Evolutionary conservation across 2,888 invertebrate genomes (phyloP).

Genomic region (Brachypterus glaber): DNA sequence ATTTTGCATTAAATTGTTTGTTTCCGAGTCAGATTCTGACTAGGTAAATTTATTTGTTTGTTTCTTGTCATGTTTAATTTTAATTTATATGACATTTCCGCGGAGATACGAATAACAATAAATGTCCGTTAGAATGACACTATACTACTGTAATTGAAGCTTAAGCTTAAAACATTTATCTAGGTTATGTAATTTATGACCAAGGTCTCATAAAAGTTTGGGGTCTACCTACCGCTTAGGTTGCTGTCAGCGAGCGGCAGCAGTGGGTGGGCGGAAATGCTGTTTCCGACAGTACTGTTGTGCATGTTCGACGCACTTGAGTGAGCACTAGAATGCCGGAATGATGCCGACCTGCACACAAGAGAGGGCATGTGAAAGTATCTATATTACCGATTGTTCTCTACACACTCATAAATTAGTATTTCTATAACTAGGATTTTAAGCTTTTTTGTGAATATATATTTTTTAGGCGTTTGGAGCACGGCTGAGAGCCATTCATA

Average conservation of each 20-base stretch:
- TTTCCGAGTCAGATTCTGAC: too few relatives aligned
- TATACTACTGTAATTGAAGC: too few relatives aligned
- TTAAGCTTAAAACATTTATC: too few relatives aligned
- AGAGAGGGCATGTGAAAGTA: constrained; percentile 7
- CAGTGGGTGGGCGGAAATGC: constrained; percentile 89
- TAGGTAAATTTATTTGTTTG: too few relatives aligned
- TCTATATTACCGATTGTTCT: constrained; percentile 2
- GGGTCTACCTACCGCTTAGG: constrained; percentile 45
- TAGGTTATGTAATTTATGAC: too few relatives aligned
- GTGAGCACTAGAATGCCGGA: constrained; percentile 71
- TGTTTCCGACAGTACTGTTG: constrained; percentile 67
- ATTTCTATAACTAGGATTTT: constrained; percentile 20
- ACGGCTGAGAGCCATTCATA: constrained; percentile 31
- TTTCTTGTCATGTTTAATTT: too few relatives aligned
- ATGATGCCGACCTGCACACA: constrained; percentile 82
- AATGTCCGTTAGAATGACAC: too few relatives aligned
- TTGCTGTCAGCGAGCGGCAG: constrained; percentile 69
- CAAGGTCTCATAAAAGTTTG: too few relatives aligned
- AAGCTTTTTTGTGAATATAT: constrained; percentile 21
- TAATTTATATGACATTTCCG: too few relatives aligned
- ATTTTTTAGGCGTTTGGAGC: constrained; percentile 27
- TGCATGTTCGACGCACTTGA: constrained; percentile 58
- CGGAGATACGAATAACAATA: too few relatives aligned
- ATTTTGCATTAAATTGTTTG: too few relatives aligned
- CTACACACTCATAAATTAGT: constrained; percentile 27